Conservation (phyloP, 2,888 invertebrate genomes). For the Chaitophorus viminalis region DNA sequence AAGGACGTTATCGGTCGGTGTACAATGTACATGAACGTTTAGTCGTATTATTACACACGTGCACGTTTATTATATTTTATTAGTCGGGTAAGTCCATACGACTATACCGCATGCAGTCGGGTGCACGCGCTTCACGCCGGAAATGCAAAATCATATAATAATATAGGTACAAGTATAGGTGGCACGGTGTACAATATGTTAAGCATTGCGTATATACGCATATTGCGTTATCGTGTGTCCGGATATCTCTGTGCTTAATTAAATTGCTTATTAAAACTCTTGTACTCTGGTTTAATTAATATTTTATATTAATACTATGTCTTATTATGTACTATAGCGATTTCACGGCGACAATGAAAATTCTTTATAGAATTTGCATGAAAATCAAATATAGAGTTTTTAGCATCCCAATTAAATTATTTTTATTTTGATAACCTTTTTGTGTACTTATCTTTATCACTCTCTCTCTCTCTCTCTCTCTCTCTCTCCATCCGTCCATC, state of each 20-base stretch:
- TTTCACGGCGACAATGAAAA: neutral
- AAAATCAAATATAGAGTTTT: neutral
- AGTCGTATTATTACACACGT: too few species aligned
- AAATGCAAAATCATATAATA: conserved; percentile 12
- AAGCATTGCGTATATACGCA: neutral
- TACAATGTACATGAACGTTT: too few species aligned
- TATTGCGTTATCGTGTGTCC: neutral
- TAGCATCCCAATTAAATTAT: neutral
- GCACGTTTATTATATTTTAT: too few species aligned
- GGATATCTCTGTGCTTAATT: conserved; percentile 1
- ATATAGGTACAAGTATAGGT: neutral
- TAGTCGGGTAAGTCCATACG: neutral
- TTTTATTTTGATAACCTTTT: neutral
- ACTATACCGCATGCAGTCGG: neutral
- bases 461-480: too few species aligned
- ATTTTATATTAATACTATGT: neutral
- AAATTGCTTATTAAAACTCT: neutral
- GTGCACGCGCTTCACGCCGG: neutral
- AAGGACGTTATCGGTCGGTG: too few species aligned
- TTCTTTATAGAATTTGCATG: neutral
- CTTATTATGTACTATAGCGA: neutral
- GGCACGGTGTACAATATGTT: neutral
- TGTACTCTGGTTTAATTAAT: neutral
- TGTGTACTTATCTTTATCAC: neutral
- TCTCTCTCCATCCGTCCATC: neutral